Base-by-base conservation (phyloP, 2,888 invertebrate genomes). In the Tribolium freemani region DNA sequence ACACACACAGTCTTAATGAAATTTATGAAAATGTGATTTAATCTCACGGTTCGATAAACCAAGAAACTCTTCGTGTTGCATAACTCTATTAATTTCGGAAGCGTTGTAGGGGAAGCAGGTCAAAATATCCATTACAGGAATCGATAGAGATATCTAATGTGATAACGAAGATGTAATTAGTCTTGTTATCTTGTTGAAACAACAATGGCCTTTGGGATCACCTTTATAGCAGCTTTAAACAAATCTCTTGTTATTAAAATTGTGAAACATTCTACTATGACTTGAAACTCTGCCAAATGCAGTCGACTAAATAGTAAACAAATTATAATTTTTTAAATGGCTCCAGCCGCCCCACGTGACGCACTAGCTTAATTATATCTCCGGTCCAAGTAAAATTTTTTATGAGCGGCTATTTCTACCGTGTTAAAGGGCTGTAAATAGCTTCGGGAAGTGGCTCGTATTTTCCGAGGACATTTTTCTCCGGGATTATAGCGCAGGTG, bases 1-100 rank as follows among this genome's bases (percentile, higher is more conserved):
- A 9, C 20, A 6, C 26, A 21, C 9, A 53, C 8, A 20, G 53
- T 5, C 26, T 53, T 53, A 53, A 53, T 53, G 38, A 38, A 44
- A 58, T 44, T 58, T 58, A 20, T 58, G 44, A 20, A 44, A 58
- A 58, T 16, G 44, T n/a, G 58, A 58, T 58, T 58, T 16, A 45
- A 58, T 20, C 13, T 13, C 58, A 58, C 20, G 21, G 46, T 46
- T 57, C 57, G 11, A 46, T 16, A 20, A 60, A 13, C 21, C 46
- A 21, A 45, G 60, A 57, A 57, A 57, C 38, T n/a, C 38, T 11
- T 31, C 57, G 9, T 21, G 45, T 46, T 21, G 58, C 45, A 20
- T 21, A 60, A 21, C 26, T 10, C 46, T 21, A 45, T 60, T 60
- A 26, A 60, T 60, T 60, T 60, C 11, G 26, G 45, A 58, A 53